phyloP scores from a whole-genome alignment of 2,888 invertebrate species.

The Polietes domitor region DNA sequence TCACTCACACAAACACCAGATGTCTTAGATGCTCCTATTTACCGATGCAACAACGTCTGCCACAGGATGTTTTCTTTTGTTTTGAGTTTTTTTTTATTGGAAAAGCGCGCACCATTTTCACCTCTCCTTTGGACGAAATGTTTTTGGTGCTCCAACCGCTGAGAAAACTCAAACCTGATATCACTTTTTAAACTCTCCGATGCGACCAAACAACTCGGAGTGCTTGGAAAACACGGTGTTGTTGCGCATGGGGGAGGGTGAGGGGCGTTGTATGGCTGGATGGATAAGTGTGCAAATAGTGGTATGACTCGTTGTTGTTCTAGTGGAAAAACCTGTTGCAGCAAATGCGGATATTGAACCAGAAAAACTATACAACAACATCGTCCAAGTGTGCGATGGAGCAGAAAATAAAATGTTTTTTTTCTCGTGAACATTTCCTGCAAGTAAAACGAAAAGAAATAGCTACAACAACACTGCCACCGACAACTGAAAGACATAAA shows the following conservation, averaged over 20 bases:
- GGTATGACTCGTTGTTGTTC: constrained; percentile 2
- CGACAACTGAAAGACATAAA: neutral
- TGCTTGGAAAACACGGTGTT: neutral
- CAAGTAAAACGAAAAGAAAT: no score
- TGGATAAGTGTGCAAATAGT: neutral
- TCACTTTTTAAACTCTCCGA: neutral
- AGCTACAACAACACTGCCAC: neutral
- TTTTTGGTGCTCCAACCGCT: no score
- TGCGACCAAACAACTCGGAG: neutral
- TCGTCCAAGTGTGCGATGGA: neutral
- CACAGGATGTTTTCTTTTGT: neutral
- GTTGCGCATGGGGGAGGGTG: neutral
- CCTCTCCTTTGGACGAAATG: no score
- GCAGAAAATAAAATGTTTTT: neutral
- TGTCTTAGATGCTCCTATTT: neutral
- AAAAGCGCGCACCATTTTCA: neutral
- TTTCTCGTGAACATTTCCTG: neutral
- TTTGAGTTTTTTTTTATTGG: neutral
- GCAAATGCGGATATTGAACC: constrained; percentile 35
- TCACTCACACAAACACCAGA: no score
- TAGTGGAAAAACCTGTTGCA: constrained; percentile 25
- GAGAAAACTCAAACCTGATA: neutral
- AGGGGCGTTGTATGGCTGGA: neutral
- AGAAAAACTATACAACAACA: constrained; percentile 3
- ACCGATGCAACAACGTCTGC: neutral